Evolutionary conservation across 1,140 invertebrate genomes (phyloP), one percentile per base, ranked within the genome.

Genomic region (Sitobion miscanthi): DNA sequence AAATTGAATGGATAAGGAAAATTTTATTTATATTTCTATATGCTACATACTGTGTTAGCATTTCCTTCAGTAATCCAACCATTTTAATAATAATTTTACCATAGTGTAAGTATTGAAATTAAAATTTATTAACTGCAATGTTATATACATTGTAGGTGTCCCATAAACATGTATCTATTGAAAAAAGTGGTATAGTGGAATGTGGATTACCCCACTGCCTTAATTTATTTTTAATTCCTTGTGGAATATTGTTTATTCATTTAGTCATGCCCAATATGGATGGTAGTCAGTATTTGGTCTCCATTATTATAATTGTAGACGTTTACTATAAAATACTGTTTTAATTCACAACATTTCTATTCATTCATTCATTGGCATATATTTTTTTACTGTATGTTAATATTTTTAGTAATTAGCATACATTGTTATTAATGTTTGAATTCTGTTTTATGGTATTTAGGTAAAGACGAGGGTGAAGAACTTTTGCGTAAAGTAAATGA

Each of bases 401-500:
- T 20, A 42, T 87, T 14, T 47, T 38, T 17, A 35, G n/a, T 6
- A 82, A 20, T 30, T 45, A 47, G 3, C 3, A 30, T 47, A 30
- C 11, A 86, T 38, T 91, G 45, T 85, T 86, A 45, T 25, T 25
- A 85, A 52, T 54, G 5, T 88, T 91, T 91, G 17, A 93, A 94
- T 94, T 91, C 92, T 89, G n/a, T 90, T 89, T 42, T 57, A 38
- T 89, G 54, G n/a, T 94, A 69, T 94, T 49, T 96, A 96, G 98
- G 98, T 95, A 96, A 97, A 95, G 96, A 96, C 94, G 96, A 96
- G 47, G 98, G 97, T 2, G 96, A 97, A 94, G 96, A 96, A 94
- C 95, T 98, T 47, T 96, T 96, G 94, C 95, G 96, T 49, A 96
- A 97, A 95, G 98, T 99, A 0, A 98, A 98, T 94, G 98, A 98